Conservation (phyloP, 2,888 invertebrate genomes). For the Drosophila setosimentum region DNA sequence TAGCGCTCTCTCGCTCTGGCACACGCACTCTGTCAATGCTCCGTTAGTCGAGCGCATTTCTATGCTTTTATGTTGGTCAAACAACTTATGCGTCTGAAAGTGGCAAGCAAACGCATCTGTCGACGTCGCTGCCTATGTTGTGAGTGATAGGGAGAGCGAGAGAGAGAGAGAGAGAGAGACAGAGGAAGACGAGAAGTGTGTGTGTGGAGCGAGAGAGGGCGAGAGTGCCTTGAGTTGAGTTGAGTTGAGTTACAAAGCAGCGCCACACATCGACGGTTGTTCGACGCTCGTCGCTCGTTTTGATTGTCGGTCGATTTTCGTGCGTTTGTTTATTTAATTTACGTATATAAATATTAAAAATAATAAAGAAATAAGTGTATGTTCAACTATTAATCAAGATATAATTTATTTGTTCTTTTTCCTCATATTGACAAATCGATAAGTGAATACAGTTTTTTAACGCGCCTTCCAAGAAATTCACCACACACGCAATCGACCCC, state of each 20-base stretch:
- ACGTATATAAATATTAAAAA: background rate
- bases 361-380: constrained; percentile 13
- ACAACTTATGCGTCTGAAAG: constrained; percentile 53
- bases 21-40: constrained; percentile 2
- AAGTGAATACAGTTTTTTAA: constrained; percentile 44
- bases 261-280: constrained; percentile 72
- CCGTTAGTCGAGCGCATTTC: constrained; percentile 12
- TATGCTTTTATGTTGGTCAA: constrained; percentile 57
- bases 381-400: constrained; percentile 15
- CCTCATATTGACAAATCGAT: constrained; percentile 61
- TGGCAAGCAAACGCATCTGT: constrained; percentile 17
- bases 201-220: constrained; percentile 33
- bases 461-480: constrained; percentile 52
- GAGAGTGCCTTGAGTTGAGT: constrained; percentile 30
- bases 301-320: constrained; percentile 25
- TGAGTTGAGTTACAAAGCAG: constrained; percentile 68
- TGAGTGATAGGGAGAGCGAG: constrained; percentile 27
- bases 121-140: constrained; percentile 40
- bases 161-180: constrained; percentile 26
- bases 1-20: constrained; percentile 1
- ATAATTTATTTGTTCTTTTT: constrained; percentile 12
- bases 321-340: constrained; percentile 16
- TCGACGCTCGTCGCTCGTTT: constrained; percentile 37
- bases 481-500: constrained; percentile 50
- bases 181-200: constrained; percentile 21